Percentiles rank a stretch among this genome's conserved stretches.
Evolutionary conservation across 2,113 vertebrate genomes (phyloP).

Genomic region (Atractosteus spatula): DNA sequence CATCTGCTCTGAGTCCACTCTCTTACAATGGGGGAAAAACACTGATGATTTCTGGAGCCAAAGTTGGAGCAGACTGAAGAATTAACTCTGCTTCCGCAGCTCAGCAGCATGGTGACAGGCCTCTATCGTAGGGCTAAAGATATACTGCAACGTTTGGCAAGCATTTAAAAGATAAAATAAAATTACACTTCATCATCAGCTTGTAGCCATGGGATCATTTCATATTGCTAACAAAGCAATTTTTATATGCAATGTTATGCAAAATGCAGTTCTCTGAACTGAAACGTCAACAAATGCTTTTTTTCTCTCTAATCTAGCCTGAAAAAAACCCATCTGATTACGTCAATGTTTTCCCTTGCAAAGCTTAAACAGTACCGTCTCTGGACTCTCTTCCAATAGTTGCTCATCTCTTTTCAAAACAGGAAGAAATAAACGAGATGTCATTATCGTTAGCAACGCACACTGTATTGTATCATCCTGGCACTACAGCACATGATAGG

Average conservation of each 20-base stretch:
- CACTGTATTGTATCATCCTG: neutral
- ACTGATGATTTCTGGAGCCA: too few relatives aligned
- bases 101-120: conserved; percentile 14
- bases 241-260: conserved; percentile 1
- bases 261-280: conserved; percentile 18
- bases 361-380: conserved; percentile 19
- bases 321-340: neutral
- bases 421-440: conserved; percentile 1
- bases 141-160: conserved; percentile 19
- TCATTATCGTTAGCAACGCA: too few relatives aligned
- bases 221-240: too few relatives aligned
- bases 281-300: conserved; percentile 16
- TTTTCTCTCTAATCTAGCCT: conserved; percentile 14
- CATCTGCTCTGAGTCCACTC: neutral
- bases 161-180: conserved; percentile 16
- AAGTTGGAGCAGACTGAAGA: too few relatives aligned
- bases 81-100: conserved; percentile 6
- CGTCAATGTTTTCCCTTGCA: too few relatives aligned
- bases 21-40: too few relatives aligned
- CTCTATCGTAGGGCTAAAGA: conserved; percentile 19
- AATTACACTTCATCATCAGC: too few relatives aligned
- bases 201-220: too few relatives aligned
- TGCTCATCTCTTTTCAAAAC: conserved; percentile 32
- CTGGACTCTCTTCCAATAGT: conserved; percentile 32
- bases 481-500: neutral